Evolutionary conservation across 2,888 invertebrate species (phyloP).

Genomic region (Listrodromus nycthemerus): DNA sequence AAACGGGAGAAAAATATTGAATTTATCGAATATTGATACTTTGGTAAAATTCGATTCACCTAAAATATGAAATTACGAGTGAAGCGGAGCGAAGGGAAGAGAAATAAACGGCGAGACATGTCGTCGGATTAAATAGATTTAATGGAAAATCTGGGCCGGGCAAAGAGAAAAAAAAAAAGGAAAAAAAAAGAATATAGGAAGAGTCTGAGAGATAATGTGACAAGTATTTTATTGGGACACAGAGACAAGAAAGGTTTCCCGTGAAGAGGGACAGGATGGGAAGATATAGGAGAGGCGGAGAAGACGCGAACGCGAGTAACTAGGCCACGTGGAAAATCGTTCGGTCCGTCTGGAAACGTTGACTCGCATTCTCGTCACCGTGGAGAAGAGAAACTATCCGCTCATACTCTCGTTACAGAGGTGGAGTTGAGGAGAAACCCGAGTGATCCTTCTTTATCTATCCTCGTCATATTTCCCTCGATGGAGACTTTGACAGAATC

Average conservation of each 20-base stretch:
- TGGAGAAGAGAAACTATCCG: constrained; percentile 29
- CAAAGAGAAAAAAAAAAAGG: constrained; percentile 6
- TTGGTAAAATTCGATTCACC: too few relatives aligned
- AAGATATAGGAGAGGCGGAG: constrained; percentile 14
- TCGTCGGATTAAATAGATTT: background rate
- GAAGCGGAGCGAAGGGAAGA: too few relatives aligned
- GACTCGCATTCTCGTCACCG: constrained; percentile 32
- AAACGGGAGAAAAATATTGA: too few relatives aligned
- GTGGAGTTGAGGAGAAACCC: background rate
- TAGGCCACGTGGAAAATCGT: constrained; percentile 62
- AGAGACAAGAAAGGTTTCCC: constrained; percentile 42
- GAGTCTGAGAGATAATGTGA: constrained; percentile 6
- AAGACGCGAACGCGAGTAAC: constrained; percentile 22
- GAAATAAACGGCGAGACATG: background rate
- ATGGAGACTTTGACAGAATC: constrained; percentile 36
- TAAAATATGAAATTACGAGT: too few relatives aligned
- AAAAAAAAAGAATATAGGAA: constrained; percentile 23
- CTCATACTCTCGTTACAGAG: background rate
- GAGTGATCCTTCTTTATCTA: constrained; percentile 9
- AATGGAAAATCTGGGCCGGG: constrained; percentile 5
- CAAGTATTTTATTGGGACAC: constrained; percentile 60
- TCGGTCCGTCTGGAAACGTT: constrained; percentile 53
- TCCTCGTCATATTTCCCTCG: constrained; percentile 31
- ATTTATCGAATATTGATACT: too few relatives aligned
- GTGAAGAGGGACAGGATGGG: constrained; percentile 26